Percentiles rank a stretch among this genome's conserved stretches.
Conservation (phyloP, 2,888 invertebrate genomes). For the Phymatocera aterrima region DNA sequence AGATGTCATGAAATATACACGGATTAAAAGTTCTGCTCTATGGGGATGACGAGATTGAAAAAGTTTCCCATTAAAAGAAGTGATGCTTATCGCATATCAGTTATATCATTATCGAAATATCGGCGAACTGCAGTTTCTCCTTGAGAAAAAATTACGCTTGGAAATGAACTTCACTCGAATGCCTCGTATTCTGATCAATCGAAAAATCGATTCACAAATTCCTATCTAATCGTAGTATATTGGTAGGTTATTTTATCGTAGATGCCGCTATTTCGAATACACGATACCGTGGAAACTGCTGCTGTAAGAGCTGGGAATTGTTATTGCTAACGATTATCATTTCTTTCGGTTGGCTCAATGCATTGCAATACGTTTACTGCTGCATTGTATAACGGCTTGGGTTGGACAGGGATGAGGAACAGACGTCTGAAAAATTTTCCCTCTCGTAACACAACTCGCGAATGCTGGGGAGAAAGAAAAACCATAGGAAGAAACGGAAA, state of each 20-base stretch:
- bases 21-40: conserved; percentile 8
- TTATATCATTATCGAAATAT: background rate
- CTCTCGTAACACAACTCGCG: background rate
- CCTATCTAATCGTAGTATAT: too few species aligned
- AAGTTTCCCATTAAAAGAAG: background rate
- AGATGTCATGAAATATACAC: background rate
- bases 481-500: too few species aligned
- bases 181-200: background rate
- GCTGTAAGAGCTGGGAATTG: background rate
- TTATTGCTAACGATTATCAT: background rate
- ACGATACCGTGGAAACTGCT: background rate
- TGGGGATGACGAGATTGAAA: background rate
- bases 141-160: background rate
- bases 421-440: background rate
- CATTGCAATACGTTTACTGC: background rate
- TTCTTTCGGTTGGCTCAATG: background rate
- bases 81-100: conserved; percentile 8
- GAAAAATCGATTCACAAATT: too few species aligned
- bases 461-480: too few species aligned
- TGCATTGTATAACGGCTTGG: background rate
- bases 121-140: background rate
- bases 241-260: background rate
- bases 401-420: background rate
- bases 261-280: background rate
- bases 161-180: background rate